Percentiles rank a stretch among this genome's conserved stretches.
phyloP scores from a whole-genome alignment of 92 coral and sea anemone species.

The Epizoanthus illoricatus region DNA sequence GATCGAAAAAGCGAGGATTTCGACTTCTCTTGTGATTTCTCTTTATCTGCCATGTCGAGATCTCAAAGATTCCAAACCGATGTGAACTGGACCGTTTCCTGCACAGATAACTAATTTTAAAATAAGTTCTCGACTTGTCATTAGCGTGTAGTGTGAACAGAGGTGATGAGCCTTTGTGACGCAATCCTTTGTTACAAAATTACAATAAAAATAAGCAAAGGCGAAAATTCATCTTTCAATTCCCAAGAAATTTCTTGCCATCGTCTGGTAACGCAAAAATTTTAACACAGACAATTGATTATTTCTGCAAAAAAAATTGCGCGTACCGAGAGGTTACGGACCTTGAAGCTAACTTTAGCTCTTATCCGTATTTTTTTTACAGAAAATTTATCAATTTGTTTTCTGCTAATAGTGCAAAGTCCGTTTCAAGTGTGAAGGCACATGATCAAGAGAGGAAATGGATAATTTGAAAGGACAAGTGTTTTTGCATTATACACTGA shows the following conservation, averaged over 20 bases:
- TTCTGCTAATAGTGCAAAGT: slow-evolving; percentile 5
- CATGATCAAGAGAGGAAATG: slow-evolving; percentile 7
- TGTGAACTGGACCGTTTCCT: slow-evolving; percentile 38
- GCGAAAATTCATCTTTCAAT: slow-evolving; percentile 2
- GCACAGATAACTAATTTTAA: slow-evolving; percentile 30
- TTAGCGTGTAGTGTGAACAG: background rate
- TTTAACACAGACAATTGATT: background rate
- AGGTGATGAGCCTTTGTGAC: slow-evolving; percentile 26
- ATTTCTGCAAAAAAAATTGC: slow-evolving; percentile 4
- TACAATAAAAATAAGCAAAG: slow-evolving; percentile 24
- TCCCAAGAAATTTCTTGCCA: background rate
- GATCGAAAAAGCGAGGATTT: slow-evolving; percentile 31
- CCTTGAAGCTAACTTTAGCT: background rate
- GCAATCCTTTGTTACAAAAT: slow-evolving; percentile 26
- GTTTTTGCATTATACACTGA: background rate
- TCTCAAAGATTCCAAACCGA: background rate
- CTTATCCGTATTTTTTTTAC: background rate
- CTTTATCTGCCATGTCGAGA: slow-evolving; percentile 32
- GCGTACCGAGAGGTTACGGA: background rate
- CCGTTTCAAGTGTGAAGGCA: slow-evolving; percentile 11
- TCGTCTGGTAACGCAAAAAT: background rate
- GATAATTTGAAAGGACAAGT: background rate
- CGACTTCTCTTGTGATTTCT: slow-evolving; percentile 10
- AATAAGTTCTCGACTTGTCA: slow-evolving; percentile 29
- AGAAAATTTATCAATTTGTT: background rate